Evolutionary conservation across 2,113 vertebrate species (phyloP).

Genomic region (Empidonax alnorum): DNA sequence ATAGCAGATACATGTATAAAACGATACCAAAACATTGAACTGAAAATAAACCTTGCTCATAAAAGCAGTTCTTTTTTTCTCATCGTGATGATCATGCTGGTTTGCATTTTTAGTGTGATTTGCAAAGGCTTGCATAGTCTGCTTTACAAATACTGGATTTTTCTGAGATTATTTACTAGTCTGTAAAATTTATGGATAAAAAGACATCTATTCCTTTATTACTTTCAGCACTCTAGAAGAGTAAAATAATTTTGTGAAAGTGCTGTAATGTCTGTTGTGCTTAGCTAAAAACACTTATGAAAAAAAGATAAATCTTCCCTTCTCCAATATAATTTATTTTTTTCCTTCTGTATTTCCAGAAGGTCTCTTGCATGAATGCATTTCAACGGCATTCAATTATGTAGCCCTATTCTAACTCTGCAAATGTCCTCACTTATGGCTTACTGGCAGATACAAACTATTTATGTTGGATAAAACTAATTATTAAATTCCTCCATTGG

Average conservation of each 20-base stretch:
- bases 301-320: not conserved
- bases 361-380: not conserved
- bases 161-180: not conserved
- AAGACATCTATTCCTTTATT: not conserved
- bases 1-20: not conserved
- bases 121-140: not conserved
- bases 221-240: not conserved
- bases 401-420: not conserved
- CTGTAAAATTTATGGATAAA: not conserved
- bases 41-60: not conserved
- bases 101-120: not conserved
- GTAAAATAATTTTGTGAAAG: not conserved
- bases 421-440: not conserved
- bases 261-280: not conserved
- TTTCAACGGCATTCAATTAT: not conserved
- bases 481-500: not conserved
- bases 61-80: not conserved
- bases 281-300: not conserved
- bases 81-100: not conserved
- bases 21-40: not conserved
- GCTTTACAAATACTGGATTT: not conserved
- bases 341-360: not conserved
- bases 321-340: not conserved
- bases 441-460: not conserved
- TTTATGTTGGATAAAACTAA: not conserved